Evolutionary conservation across 2,113 vertebrate species (phyloP).

Genomic region (Naja naja): DNA sequence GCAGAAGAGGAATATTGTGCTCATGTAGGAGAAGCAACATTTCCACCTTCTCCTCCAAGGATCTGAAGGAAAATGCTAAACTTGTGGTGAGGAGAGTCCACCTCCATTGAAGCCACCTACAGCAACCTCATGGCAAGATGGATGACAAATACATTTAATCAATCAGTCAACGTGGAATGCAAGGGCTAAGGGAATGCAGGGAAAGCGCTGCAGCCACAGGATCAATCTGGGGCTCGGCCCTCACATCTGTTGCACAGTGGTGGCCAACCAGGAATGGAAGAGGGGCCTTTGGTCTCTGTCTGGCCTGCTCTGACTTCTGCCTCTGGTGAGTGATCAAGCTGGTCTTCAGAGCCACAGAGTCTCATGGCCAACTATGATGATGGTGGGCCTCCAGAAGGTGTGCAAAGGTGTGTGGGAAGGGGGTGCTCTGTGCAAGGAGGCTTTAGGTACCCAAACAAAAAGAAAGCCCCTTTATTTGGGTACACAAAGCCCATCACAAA

Average conservation of each 20-base stretch:
- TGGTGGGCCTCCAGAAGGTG: rapidly evolving
- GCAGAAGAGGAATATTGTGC: conserved; percentile 18
- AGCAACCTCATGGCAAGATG: neutral
- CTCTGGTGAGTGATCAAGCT: neutral
- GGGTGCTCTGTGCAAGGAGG: neutral
- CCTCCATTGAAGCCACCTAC: neutral
- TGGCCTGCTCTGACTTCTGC: neutral
- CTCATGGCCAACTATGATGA: neutral
- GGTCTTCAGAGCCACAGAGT: conserved; percentile 41
- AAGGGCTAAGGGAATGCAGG: neutral
- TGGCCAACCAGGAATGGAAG: neutral
- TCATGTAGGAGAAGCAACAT: conserved; percentile 28
- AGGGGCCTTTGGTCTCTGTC: neutral
- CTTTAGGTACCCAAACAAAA: neutral
- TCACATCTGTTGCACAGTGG: neutral
- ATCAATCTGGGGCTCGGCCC: neutral
- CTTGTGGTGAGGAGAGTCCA: neutral
- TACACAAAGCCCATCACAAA: conserved; percentile 19
- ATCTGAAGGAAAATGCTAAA: conserved; percentile 37
- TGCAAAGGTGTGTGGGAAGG: neutral
- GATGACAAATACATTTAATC: neutral
- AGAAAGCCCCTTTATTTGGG: conserved; percentile 1
- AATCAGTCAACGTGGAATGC: neutral
- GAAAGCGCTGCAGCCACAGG: neutral
- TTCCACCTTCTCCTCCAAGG: conserved; percentile 3